Evolutionary conservation across 2,797 vertebrate species (phyloP).

Genomic region (Sebastiscus albofasciatus): DNA sequence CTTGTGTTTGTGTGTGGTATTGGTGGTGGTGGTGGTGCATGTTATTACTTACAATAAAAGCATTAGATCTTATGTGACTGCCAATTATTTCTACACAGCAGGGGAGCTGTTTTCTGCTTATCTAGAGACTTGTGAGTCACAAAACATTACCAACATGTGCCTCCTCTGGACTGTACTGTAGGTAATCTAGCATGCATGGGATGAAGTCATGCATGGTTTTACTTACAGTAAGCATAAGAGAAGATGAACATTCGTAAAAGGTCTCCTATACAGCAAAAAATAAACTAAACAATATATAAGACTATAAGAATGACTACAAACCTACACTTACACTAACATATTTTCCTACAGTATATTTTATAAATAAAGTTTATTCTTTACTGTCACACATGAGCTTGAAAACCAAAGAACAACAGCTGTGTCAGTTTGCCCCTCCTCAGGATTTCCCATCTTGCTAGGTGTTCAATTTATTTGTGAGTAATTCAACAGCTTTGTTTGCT

Average conservation of each 20-base stretch:
- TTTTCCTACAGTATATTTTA: not conserved
- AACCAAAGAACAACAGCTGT: not conserved
- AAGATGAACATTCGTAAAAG: not conserved
- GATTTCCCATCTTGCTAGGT: not conserved
- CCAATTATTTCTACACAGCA: not conserved
- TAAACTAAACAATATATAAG: not conserved
- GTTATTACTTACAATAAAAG: slow-evolving; percentile 8
- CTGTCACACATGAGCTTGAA: not conserved
- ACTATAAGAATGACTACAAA: not conserved
- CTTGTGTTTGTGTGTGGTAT: slow-evolving; percentile 7
- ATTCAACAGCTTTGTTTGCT: not conserved
- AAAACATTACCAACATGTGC: not conserved
- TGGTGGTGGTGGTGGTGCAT: not conserved
- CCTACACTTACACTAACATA: not conserved
- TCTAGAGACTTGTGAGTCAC: not conserved
- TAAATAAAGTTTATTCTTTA: not conserved
- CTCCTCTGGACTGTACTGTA: not conserved
- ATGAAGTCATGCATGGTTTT: not conserved
- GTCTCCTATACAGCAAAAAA: not conserved
- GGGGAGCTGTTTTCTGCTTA: slow-evolving; percentile 1
- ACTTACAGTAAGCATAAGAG: not conserved
- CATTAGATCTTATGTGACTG: not conserved
- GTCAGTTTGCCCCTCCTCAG: not conserved
- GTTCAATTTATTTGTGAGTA: not conserved
- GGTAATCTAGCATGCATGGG: not conserved